Conservation (phyloP, 2,888 invertebrate species). For the Stenolophus ochropezus region DNA sequence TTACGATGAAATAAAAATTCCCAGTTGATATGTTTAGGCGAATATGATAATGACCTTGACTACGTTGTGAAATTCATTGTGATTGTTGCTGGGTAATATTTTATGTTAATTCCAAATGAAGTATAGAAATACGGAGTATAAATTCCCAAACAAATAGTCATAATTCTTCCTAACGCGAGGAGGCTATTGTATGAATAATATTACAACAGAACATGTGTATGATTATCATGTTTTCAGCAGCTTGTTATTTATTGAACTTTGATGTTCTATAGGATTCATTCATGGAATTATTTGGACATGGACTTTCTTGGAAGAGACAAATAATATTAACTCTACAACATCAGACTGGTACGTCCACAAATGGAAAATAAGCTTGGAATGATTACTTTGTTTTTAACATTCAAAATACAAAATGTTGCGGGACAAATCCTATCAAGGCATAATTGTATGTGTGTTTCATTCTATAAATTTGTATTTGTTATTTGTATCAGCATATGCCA, state of each 20-base stretch:
- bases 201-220: conserved; percentile 9
- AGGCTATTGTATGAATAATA: conserved; percentile 24
- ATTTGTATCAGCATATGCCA: too few species aligned
- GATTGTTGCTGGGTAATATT: conserved; percentile 13
- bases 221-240: conserved; percentile 14
- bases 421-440: too few species aligned
- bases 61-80: conserved; percentile 12
- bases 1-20: conserved; percentile 17
- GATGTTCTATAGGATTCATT: too few species aligned
- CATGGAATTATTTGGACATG: too few species aligned
- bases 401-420: too few species aligned
- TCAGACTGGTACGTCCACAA: too few species aligned
- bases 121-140: conserved; percentile 16
- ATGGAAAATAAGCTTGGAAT: too few species aligned
- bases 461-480: too few species aligned
- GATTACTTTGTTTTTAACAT: too few species aligned
- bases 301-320: too few species aligned
- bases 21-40: conserved; percentile 14
- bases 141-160: conserved; percentile 33
- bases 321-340: too few species aligned
- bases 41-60: conserved; percentile 34
- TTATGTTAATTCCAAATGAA: conserved; percentile 8
- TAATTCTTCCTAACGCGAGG: conserved; percentile 15
- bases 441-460: too few species aligned
- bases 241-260: conserved; percentile 3